phyloP scores from a whole-genome alignment of 2,797 vertebrate species.

The Acrossocheilus fasciatus region DNA sequence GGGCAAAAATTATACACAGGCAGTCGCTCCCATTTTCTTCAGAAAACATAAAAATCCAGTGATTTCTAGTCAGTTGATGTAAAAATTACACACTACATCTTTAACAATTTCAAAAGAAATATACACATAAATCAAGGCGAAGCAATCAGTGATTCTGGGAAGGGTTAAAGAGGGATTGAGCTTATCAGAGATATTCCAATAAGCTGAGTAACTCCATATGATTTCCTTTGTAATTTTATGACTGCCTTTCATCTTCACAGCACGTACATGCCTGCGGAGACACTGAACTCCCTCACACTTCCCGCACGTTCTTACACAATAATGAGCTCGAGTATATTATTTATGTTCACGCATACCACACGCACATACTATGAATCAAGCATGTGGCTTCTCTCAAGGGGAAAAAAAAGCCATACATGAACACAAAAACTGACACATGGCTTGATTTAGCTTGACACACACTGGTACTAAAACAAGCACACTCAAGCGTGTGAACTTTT shows the following conservation, averaged over 20 bases:
- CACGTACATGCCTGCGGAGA: conserved; percentile 64
- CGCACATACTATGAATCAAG: conserved; percentile 38
- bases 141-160: conserved; percentile 22
- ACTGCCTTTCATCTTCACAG: conserved; percentile 72
- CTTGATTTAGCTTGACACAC: conserved; percentile 58
- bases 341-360: conserved; percentile 58
- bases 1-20: not conserved
- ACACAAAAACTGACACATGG: conserved; percentile 45
- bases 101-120: not conserved
- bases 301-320: conserved; percentile 27
- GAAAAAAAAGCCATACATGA: not conserved
- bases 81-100: not conserved
- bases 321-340: conserved; percentile 54
- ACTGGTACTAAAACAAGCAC: conserved; percentile 44
- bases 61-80: not conserved
- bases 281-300: conserved; percentile 46
- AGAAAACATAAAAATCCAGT: not conserved
- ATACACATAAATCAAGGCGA: not conserved
- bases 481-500: conserved; percentile 14
- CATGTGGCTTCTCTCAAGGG: conserved; percentile 26
- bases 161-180: conserved; percentile 39
- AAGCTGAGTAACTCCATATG: conserved; percentile 68
- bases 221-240: conserved; percentile 73
- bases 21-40: not conserved
- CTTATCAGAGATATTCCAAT: conserved; percentile 63